Base-by-base conservation (phyloP, 2,797 vertebrate species). In the Rhinoraja longicauda region DNA sequence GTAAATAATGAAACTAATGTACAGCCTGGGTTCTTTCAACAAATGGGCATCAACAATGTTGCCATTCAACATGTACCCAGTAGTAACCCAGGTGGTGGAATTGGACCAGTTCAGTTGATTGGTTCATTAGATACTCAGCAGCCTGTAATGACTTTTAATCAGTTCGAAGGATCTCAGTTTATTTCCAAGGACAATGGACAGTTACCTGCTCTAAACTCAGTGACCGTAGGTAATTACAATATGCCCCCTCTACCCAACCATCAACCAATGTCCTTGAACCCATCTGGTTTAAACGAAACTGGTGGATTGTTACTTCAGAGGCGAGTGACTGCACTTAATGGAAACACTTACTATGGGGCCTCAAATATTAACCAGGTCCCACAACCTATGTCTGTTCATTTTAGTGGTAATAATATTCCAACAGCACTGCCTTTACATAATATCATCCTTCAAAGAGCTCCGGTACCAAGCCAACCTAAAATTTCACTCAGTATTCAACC, bases 361-460 rank as follows among this genome's bases (percentile, higher is more conserved):
- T 96, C 98, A 93, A 98, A 97, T 94, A 96, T 97, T 93, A 98
- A 97, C 21, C 96, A 97, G 4, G 97, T 97, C 95, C 97, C 97
- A 93, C 97, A 97, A 95, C 98, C 98, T 15, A 97, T 98, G 32
- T 97, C 98, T 0, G 96, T 99, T 95, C 98, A 98, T 8, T 99
- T 99, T 95, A 99, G 98, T 95, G 99, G 98, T 96, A 97, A 96
- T 94, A 97, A 97, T 95, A 97, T 97, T 93, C 97, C 97, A 93
- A 95, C 97, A 0, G 96, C 97, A 8, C 97, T 99, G 95, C 98
- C 98, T 88, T 97, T 99, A 94, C 98, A 99, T 95, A 99, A 99
- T 94, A 98, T 99, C 95, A 99, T 99, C 94, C 98, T 99, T 94
- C 99, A 99, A 93, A 98, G 98, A 95, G 98, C 98, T 93, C 98